Evolutionary conservation across 2,888 invertebrate genomes (phyloP).

Genomic region (Drosophila eohydei): DNA sequence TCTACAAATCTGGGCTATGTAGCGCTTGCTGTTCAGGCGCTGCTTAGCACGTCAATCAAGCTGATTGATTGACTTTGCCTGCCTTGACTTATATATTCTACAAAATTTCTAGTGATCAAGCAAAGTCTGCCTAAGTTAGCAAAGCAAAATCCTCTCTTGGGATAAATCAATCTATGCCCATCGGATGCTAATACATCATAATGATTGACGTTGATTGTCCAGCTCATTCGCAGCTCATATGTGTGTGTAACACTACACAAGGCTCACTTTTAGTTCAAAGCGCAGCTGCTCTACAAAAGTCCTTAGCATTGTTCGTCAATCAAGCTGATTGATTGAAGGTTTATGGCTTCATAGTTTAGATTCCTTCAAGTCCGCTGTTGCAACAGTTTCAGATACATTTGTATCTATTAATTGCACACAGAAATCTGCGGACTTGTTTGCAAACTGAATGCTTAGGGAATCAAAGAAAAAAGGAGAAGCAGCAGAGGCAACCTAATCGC

Average conservation of each 20-base stretch:
- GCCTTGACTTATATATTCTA: no score
- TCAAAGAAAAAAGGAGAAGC: background rate
- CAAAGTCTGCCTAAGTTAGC: no score
- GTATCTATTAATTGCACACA: conserved; percentile 5
- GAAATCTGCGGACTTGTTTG: conserved; percentile 15
- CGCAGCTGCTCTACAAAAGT: background rate
- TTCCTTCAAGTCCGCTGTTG: background rate
- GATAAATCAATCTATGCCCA: no score
- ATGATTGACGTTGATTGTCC: no score
- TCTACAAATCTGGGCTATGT: no score
- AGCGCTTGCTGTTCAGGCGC: no score
- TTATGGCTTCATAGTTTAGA: background rate
- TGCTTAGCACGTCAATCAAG: background rate
- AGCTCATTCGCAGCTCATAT: no score
- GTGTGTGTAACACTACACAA: no score
- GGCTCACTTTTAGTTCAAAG: background rate
- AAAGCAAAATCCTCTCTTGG: no score
- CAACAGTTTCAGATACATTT: conserved; percentile 2
- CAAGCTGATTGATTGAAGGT: background rate
- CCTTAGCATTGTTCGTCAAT: background rate
- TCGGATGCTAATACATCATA: no score
- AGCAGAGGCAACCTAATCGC: conserved; percentile 38
- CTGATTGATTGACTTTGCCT: background rate
- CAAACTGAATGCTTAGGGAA: conserved; percentile 12
- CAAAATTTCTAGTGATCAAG: no score